Base-by-base conservation (phyloP, 2,888 invertebrate species). In the Panorpa germanica region DNA sequence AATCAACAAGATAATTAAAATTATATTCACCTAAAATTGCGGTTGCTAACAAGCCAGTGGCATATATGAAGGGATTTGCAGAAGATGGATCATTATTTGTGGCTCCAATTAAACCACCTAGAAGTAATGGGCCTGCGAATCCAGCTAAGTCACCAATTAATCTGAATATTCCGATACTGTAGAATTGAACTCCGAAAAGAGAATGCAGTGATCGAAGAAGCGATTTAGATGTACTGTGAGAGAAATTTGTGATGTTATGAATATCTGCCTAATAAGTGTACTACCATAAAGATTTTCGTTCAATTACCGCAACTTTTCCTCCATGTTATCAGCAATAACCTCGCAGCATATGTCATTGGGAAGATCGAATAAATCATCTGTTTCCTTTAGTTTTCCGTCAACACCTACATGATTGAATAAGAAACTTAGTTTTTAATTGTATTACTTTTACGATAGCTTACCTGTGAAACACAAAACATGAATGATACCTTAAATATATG, bases 91-190 rank as follows among this genome's bases (percentile, higher is more conserved):
- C 65, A 41, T 73, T 66, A 49, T 85, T 77, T 35, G 86, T 71
- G 47, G 74, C 86, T 14, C 61, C 57, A 3, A 96, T 71, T 16
- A 96, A 58, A 44, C 62, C 68, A 46, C 85, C 86, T 2, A 96
- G 60, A 18, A 96, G 56, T 34, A 96, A 53, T 0, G 96, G 96
- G 0, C 86, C 86, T 12, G 77, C 77, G 56, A 96, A 96, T 2
- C 76, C 77, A 3, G 78, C 61, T 43, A 68, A 64, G 47, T 96
- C 95, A 1, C 82, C 72, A 4, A 77, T 47, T 24, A 96, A 62
- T 51, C 85, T 82, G 8, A 90, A 52, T 32, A 85, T 45, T 18
- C 88, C 91, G 42, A 91, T 70, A 23, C 70, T 64, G 47, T 86
- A 86, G 57, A 86, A 90, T 46, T 82, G 73, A 31, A 67, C 46